A percentile compares a stretch with the other conserved stretches of the same genome.
phyloP scores from a whole-genome alignment of 2,888 invertebrate genomes.

The Caenorhabditis sp. region DNA sequence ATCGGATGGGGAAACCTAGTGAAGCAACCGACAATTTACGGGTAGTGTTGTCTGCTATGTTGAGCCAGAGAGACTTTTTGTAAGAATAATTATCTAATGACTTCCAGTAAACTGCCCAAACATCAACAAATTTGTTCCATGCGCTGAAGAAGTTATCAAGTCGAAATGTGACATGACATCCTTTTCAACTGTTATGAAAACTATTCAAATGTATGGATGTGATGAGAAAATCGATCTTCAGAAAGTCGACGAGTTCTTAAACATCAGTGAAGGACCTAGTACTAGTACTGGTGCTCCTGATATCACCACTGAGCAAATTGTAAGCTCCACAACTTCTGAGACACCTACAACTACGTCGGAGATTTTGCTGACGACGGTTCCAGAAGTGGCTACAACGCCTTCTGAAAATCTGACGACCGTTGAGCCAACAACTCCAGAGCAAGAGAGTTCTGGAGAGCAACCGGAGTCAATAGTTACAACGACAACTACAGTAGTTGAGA shows the following conservation, averaged over 20 bases:
- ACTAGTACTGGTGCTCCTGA: not conserved
- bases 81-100: not conserved
- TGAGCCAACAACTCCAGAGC: not conserved
- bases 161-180: slow-evolving; percentile 22
- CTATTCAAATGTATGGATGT: slow-evolving; percentile 30
- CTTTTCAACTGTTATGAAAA: slow-evolving; percentile 31
- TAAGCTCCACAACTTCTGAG: not conserved
- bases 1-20: too few relatives aligned
- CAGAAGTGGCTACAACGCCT: too few relatives aligned
- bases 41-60: not conserved
- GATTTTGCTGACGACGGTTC: too few relatives aligned
- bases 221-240: slow-evolving; percentile 19
- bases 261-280: not conserved
- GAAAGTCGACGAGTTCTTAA: slow-evolving; percentile 24
- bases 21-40: too few relatives aligned
- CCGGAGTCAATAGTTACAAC: not conserved
- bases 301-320: not conserved
- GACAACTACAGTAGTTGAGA: not conserved
- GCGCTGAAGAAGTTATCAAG: slow-evolving; percentile 29
- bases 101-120: slow-evolving; percentile 30
- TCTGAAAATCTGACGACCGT: too few relatives aligned
- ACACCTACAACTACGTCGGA: too few relatives aligned
- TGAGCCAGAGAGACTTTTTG: too few relatives aligned
- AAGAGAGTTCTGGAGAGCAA: not conserved
- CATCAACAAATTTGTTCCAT: slow-evolving; percentile 28